Conservation (phyloP, 2,797 vertebrate species). For the Erpetoichthys calabaricus region DNA sequence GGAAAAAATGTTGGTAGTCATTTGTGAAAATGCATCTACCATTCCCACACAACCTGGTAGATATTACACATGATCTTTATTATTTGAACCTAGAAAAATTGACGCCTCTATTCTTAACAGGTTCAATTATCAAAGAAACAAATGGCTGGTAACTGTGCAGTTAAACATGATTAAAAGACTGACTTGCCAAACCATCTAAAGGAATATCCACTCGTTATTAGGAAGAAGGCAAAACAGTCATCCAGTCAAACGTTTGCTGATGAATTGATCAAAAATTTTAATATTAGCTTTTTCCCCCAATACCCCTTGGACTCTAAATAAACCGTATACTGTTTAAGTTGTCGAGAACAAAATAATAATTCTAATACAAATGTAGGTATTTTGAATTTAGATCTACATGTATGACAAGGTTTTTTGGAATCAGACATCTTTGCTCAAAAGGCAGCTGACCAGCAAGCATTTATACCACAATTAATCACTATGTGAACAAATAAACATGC, state of each 20-base stretch:
- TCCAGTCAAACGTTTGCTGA: conserved; percentile 3
- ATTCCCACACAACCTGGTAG: neutral
- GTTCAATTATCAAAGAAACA: neutral
- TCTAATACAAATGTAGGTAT: no score
- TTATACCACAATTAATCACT: no score
- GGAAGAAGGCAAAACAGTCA: neutral
- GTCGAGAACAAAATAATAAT: no score
- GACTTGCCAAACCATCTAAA: neutral
- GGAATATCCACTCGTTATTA: neutral
- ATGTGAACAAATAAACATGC: no score
- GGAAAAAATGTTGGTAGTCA: neutral
- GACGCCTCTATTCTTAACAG: neutral
- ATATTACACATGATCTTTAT: neutral
- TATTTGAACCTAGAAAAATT: neutral
- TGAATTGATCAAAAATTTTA: no score
- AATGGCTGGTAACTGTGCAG: neutral
- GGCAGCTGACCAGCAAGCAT: no score
- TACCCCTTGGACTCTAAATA: no score
- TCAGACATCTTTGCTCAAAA: no score
- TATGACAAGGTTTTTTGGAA: no score
- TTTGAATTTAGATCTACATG: no score
- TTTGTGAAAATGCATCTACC: neutral
- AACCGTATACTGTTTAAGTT: no score
- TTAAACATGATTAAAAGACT: neutral
- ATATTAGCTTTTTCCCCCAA: no score